A percentile compares a stretch with the other conserved stretches of the same genome.
Evolutionary conservation across 2,888 invertebrate genomes (phyloP).

Genomic region (Eupithecia centaureata): DNA sequence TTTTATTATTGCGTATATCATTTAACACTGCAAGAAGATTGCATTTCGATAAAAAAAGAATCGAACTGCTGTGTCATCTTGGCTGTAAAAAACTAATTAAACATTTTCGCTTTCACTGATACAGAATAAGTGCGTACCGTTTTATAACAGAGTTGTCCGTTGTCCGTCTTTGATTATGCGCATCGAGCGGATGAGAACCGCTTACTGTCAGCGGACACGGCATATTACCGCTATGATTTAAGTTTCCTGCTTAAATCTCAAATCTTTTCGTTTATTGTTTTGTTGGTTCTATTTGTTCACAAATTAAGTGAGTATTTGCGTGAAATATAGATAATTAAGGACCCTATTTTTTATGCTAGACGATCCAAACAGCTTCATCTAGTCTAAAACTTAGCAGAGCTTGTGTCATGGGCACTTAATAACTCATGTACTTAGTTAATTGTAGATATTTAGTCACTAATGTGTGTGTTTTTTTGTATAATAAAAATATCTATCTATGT

Average conservation of each 20-base stretch:
- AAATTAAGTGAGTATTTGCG: neutral
- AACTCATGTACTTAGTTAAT: too few relatives aligned
- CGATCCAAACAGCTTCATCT: too few relatives aligned
- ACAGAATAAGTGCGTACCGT: slow-evolving; percentile 70
- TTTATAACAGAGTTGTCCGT: slow-evolving; percentile 70
- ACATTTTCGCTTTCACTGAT: slow-evolving; percentile 78
- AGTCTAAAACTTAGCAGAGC: too few relatives aligned
- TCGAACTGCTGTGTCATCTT: slow-evolving; percentile 74
- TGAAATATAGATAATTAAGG: neutral
- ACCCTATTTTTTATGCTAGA: too few relatives aligned
- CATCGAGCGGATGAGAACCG: slow-evolving; percentile 23
- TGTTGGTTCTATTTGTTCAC: neutral
- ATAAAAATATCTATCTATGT: too few relatives aligned
- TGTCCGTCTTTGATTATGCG: slow-evolving; percentile 48
- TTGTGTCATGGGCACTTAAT: too few relatives aligned
- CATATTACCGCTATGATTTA: slow-evolving; percentile 8
- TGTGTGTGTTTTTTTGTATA: too few relatives aligned
- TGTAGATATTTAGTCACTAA: too few relatives aligned
- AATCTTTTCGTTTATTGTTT: neutral
- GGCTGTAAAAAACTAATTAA: slow-evolving; percentile 75
- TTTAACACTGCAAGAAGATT: slow-evolving; percentile 58
- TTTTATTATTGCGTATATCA: slow-evolving; percentile 58
- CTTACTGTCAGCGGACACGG: slow-evolving; percentile 18
- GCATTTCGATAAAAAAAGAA: slow-evolving; percentile 48
- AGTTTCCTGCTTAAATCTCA: neutral